Percentiles rank a stretch among this genome's conserved stretches.
phyloP scores from a whole-genome alignment of 2,113 vertebrate genomes.

The Elgaria multicarinata region DNA sequence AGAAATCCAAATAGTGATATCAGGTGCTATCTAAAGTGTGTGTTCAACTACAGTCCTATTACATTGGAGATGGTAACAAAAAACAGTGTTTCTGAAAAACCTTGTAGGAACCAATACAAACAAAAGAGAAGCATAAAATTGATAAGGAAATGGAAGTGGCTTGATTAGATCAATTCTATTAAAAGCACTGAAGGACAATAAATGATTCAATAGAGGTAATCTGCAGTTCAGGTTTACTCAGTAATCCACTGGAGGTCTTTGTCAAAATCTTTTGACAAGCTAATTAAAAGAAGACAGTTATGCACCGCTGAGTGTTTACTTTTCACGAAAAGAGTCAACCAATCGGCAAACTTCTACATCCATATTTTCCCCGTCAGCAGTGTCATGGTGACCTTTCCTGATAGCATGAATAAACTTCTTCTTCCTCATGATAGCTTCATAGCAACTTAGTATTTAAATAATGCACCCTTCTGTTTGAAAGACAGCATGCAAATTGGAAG shows the following conservation, averaged over 20 bases:
- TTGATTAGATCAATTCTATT: constrained; percentile 79
- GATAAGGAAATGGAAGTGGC: constrained; percentile 67
- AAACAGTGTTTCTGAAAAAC: constrained; percentile 34
- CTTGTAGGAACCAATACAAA: constrained; percentile 62
- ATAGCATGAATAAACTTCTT: constrained; percentile 52
- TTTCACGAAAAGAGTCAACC: constrained; percentile 74
- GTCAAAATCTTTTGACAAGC: constrained; percentile 82
- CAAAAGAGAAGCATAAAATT: constrained; percentile 56
- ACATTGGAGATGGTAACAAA: not conserved
- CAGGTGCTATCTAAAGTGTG: constrained; percentile 47
- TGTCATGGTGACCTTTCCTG: constrained; percentile 72
- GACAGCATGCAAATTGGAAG: constrained; percentile 18
- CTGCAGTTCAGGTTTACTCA: constrained; percentile 71
- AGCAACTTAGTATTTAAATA: constrained; percentile 36
- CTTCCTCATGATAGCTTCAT: constrained; percentile 47
- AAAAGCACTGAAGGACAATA: constrained; percentile 72
- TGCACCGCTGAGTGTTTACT: constrained; percentile 74
- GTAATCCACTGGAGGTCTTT: constrained; percentile 77
- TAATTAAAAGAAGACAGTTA: constrained; percentile 80
- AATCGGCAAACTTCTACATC: constrained; percentile 65
- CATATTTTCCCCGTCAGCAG: constrained; percentile 60
- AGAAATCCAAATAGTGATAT: constrained; percentile 55
- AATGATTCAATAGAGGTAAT: constrained; percentile 74
- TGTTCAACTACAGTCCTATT: constrained; percentile 36
- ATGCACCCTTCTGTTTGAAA: constrained; percentile 37